Percentiles rank a stretch among this genome's conserved stretches.
Conservation (phyloP, 2,888 invertebrate genomes). For the Aquatica leii region DNA sequence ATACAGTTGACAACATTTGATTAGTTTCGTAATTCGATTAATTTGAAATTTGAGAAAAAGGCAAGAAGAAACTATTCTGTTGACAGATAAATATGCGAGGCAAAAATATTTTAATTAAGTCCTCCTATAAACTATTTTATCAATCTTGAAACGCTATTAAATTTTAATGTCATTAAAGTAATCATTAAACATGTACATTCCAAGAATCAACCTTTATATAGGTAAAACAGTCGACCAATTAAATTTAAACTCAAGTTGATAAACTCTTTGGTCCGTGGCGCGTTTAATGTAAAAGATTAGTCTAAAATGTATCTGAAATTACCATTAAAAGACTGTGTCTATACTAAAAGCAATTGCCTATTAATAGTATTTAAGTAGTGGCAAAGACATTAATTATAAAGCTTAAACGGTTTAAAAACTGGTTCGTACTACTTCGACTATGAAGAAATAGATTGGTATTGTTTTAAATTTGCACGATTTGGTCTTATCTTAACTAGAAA, state of each 20-base stretch:
- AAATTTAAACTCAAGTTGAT: conserved; percentile 19
- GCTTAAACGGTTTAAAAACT: conserved; percentile 13
- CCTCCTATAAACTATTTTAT: conserved; percentile 36
- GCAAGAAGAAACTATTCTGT: not conserved
- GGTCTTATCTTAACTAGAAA: conserved; percentile 22
- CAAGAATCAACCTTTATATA: conserved; percentile 36
- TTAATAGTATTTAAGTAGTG: conserved; percentile 58
- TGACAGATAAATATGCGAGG: conserved; percentile 10
- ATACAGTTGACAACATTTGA: too few species aligned
- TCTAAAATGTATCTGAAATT: conserved; percentile 56
- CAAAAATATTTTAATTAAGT: conserved; percentile 37
- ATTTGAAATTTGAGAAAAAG: too few species aligned
- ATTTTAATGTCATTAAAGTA: conserved; percentile 43
- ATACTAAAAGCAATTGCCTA: conserved; percentile 60
- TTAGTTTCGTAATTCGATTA: too few species aligned
- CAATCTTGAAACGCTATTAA: conserved; percentile 42
- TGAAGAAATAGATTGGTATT: conserved; percentile 10
- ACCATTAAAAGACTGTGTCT: conserved; percentile 55
- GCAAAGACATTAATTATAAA: conserved; percentile 49
- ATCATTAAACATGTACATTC: conserved; percentile 43
- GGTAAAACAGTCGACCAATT: conserved; percentile 27
- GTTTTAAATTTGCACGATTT: conserved; percentile 15
- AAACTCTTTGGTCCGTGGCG: conserved; percentile 39
- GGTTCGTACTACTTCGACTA: conserved; percentile 14
- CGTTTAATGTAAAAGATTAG: conserved; percentile 59